Conservation (phyloP, 1,140 invertebrate species). For the Atta cephalotes region DNA sequence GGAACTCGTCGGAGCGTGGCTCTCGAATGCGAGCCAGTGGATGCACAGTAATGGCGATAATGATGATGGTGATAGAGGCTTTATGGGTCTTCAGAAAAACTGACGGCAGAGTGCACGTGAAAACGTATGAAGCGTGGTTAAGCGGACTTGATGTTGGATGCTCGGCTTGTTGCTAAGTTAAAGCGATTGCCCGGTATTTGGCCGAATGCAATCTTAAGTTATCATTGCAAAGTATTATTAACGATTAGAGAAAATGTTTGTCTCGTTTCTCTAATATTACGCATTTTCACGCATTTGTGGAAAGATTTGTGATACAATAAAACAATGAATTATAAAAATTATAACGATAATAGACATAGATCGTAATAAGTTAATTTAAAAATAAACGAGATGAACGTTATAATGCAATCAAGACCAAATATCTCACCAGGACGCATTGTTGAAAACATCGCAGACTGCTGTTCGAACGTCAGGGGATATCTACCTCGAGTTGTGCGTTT, state of each 20-base stretch:
- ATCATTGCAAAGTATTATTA: constrained; percentile 38
- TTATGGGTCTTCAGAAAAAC: constrained; percentile 74
- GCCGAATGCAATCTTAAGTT: constrained; percentile 5
- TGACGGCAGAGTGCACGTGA: constrained; percentile 61
- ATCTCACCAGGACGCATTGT: neutral
- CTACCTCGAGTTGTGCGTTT: constrained; percentile 65
- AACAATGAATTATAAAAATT: neutral
- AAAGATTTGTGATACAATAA: neutral
- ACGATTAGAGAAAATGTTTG: constrained; percentile 22
- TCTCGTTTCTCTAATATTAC: neutral
- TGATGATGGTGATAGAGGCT: constrained; percentile 76
- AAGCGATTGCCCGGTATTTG: constrained; percentile 61
- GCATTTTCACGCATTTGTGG: neutral
- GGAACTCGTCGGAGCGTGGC: constrained; percentile 65
- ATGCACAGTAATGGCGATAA: constrained; percentile 74
- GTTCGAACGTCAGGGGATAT: constrained; percentile 51
- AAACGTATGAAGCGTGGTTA: constrained; percentile 68
- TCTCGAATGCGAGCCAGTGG: constrained; percentile 64
- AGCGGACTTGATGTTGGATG: constrained; percentile 56
- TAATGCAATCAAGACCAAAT: neutral
- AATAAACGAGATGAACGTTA: constrained; percentile 5
- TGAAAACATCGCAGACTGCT: constrained; percentile 1
- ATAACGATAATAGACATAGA: neutral
- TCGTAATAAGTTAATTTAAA: neutral
- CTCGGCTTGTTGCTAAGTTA: constrained; percentile 55